phyloP scores from a whole-genome alignment of 2,797 vertebrate species.

The Rhodeus uyekii region DNA sequence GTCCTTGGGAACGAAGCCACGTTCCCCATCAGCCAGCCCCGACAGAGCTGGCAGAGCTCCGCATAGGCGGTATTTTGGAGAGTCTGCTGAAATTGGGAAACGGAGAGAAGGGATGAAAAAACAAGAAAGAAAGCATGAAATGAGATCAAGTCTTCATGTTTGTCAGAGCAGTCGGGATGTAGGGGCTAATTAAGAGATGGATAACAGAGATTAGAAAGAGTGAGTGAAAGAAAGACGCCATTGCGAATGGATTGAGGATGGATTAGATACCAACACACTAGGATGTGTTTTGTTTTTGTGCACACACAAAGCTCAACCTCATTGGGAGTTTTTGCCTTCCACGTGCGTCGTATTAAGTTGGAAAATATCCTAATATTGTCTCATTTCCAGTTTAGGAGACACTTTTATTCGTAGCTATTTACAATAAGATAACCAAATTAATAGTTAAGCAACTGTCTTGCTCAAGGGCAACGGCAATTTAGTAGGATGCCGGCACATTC shows the following conservation, averaged over 20 bases:
- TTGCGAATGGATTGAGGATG: slow-evolving; percentile 27
- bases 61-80: slow-evolving; percentile 23
- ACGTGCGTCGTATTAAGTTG: not conserved
- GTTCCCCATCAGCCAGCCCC: slow-evolving; percentile 38
- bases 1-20: slow-evolving; percentile 59
- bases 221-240: slow-evolving; percentile 16
- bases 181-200: slow-evolving; percentile 42
- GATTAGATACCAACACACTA: slow-evolving; percentile 27
- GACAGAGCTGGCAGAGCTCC: slow-evolving; percentile 35
- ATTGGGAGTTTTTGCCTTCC: not conserved
- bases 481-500: not conserved
- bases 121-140: slow-evolving; percentile 39
- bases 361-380: not conserved
- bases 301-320: not conserved
- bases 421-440: slow-evolving; percentile 6
- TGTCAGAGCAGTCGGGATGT: slow-evolving; percentile 30
- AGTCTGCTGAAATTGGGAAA: slow-evolving; percentile 11
- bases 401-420: not conserved
- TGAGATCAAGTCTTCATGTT: slow-evolving; percentile 34
- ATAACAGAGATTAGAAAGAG: slow-evolving; percentile 42
- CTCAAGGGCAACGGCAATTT: not conserved
- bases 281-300: not conserved
- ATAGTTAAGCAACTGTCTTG: not conserved
- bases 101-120: slow-evolving; percentile 19
- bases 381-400: not conserved